A percentile compares a stretch with the other conserved stretches of the same genome.
These are phyloP conservation scores for Eupithecia tripunctaria DNA, from an alignment of 2,888 invertebrate species.

Conservation along the genomic window DNA sequence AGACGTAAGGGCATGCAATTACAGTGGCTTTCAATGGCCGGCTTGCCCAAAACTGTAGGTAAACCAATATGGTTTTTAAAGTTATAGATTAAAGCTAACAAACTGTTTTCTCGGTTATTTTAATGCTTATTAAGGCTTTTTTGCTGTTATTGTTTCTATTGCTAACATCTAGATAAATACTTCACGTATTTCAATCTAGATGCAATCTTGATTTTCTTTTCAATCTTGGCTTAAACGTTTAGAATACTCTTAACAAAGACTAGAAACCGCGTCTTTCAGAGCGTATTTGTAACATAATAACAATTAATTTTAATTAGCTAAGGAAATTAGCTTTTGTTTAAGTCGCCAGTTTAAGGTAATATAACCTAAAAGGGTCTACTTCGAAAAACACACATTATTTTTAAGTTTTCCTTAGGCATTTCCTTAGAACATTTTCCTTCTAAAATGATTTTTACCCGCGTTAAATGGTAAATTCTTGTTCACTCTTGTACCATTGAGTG, in stretches of 20 bases:
- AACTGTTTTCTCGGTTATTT: too few relatives aligned
- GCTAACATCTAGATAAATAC: neutral
- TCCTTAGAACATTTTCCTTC: neutral
- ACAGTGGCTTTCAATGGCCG: slow-evolving; percentile 17
- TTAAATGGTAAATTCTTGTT: neutral
- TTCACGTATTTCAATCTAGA: neutral
- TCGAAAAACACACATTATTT: neutral
- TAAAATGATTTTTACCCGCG: neutral
- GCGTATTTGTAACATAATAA: neutral
- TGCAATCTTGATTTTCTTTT: neutral
- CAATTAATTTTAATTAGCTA: neutral
- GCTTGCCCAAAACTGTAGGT: slow-evolving; percentile 8
- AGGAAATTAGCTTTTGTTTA: slow-evolving; percentile 3
- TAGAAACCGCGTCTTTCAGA: slow-evolving; percentile 1
- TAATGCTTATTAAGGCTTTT: too few relatives aligned
- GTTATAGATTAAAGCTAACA: neutral
- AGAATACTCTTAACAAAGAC: neutral
- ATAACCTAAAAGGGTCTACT: neutral
- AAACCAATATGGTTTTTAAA: neutral
- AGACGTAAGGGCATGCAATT: slow-evolving; percentile 17
- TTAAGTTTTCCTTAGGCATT: slow-evolving; percentile 6
- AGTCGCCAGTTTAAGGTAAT: neutral
- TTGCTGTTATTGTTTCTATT: neutral
- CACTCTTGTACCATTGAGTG: slow-evolving; percentile 20
- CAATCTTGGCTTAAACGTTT: neutral